phyloP scores from a whole-genome alignment of 2,888 invertebrate genomes.

The Sipha maydis region DNA sequence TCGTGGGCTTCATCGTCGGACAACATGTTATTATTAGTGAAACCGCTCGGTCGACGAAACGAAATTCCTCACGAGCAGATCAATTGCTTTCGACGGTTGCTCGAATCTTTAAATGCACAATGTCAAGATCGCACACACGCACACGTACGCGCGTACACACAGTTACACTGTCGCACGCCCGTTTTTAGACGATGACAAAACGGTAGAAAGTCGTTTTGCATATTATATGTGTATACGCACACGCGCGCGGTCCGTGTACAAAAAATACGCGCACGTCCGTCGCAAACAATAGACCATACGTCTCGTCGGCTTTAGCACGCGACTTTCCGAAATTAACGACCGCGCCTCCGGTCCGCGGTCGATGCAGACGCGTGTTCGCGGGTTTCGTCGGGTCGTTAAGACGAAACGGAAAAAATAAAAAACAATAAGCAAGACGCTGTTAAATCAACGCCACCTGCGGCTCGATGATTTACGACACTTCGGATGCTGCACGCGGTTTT shows the following conservation, averaged over 20 bases:
- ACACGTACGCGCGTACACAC: neutral
- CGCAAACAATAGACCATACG: conserved; percentile 4
- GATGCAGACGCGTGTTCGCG: neutral
- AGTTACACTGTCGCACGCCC: neutral
- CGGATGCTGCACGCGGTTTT: neutral
- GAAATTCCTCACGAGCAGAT: neutral
- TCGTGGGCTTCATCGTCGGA: no score
- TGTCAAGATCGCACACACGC: conserved; percentile 41
- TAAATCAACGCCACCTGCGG: neutral
- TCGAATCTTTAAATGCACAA: conserved; percentile 26
- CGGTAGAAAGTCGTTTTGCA: conserved; percentile 59
- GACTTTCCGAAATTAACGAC: conserved; percentile 54
- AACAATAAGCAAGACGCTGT: neutral
- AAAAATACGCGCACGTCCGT: conserved; percentile 1
- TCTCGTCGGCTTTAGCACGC: conserved; percentile 11
- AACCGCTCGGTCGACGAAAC: neutral
- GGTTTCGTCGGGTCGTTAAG: neutral
- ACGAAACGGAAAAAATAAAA: neutral
- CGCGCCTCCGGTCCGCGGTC: conserved; percentile 21
- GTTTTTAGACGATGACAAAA: conserved; percentile 45
- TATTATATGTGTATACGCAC: neutral
- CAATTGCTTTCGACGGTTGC: conserved; percentile 25
- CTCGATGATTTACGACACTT: neutral
- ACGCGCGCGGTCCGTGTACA: neutral
- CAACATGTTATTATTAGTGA: neutral